These are phyloP conservation scores for Orgyia antiqua DNA, from an alignment of 2,888 invertebrate genomes.

Conservation along the genomic window DNA sequence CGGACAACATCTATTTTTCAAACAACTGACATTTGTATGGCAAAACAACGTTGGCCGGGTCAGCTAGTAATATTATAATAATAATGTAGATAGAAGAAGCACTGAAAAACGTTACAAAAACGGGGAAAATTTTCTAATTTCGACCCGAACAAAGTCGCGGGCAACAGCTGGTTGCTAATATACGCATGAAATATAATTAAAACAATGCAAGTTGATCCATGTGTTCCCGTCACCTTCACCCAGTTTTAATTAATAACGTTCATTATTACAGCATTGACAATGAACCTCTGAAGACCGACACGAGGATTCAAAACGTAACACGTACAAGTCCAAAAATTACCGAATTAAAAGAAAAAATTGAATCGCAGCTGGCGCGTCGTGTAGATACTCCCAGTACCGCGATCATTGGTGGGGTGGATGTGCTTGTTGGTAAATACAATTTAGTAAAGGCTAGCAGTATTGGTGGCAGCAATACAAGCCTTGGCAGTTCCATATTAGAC, in stretches of 20 bases:
- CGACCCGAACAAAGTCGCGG: no score
- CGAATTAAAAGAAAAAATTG: constrained; percentile 75
- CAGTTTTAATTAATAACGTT: no score
- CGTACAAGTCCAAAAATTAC: constrained; percentile 75
- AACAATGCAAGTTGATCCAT: no score
- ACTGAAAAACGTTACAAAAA: no score
- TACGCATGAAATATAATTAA: background rate
- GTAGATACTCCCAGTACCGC: constrained; percentile 48
- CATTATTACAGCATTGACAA: constrained; percentile 70
- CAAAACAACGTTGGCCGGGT: no score
- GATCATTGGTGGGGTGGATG: constrained; percentile 55
- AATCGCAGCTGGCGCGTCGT: constrained; percentile 69
- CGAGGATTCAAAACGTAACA: constrained; percentile 60
- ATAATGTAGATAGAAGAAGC: no score
- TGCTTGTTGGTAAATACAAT: constrained; percentile 43
- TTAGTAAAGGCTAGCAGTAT: constrained; percentile 41
- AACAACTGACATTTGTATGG: no score
- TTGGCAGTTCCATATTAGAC: constrained; percentile 69
- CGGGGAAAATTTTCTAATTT: no score
- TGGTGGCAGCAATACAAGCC: constrained; percentile 67
- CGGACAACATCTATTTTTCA: no score
- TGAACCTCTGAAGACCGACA: constrained; percentile 49
- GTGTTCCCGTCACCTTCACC: no score
- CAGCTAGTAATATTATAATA: no score
- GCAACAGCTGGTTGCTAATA: no score